Evolutionary conservation across 64 coral and sea anemone genomes (phyloP).

Genomic region (Porites australiensis): DNA sequence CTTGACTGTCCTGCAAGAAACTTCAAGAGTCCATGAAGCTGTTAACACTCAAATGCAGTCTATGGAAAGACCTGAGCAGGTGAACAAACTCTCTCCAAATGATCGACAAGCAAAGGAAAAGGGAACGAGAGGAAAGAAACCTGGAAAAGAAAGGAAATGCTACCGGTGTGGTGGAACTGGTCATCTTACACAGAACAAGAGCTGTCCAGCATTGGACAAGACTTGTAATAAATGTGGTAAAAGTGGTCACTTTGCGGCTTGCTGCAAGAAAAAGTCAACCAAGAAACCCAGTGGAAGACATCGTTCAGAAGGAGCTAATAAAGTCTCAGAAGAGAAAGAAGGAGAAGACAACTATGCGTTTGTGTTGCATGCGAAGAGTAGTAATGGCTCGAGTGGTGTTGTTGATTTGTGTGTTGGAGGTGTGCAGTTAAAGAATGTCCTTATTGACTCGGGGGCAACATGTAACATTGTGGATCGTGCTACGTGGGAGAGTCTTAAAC

Average conservation of each 20-base stretch:
- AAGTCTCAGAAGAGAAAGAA: neutral
- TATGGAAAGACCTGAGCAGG: conserved; percentile 16
- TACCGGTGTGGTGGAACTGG: neutral
- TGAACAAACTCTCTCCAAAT: conserved; percentile 27
- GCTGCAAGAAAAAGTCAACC: conserved; percentile 23
- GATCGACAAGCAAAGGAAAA: conserved; percentile 21
- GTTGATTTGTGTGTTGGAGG: conserved; percentile 63
- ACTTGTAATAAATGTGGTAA: conserved; percentile 19
- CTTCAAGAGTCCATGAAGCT: conserved; percentile 29
- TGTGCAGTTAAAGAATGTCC: conserved; percentile 55
- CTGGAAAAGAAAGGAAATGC: neutral
- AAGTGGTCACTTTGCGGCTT: conserved; percentile 27
- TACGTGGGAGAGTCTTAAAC: conserved; percentile 72
- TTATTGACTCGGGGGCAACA: conserved; percentile 68
- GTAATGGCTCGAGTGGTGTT: conserved; percentile 18
- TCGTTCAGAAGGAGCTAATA: neutral
- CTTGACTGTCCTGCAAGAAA: conserved; percentile 9
- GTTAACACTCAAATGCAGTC: conserved; percentile 52
- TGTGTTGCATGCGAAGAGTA: neutral
- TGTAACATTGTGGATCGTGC: conserved; percentile 64
- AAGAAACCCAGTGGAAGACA: neutral
- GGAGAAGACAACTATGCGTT: conserved; percentile 3
- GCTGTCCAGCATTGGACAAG: neutral
- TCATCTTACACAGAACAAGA: neutral
- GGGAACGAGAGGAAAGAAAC: neutral